phyloP scores from a whole-genome alignment of 2,797 vertebrate species.

The Falco rusticolus region DNA sequence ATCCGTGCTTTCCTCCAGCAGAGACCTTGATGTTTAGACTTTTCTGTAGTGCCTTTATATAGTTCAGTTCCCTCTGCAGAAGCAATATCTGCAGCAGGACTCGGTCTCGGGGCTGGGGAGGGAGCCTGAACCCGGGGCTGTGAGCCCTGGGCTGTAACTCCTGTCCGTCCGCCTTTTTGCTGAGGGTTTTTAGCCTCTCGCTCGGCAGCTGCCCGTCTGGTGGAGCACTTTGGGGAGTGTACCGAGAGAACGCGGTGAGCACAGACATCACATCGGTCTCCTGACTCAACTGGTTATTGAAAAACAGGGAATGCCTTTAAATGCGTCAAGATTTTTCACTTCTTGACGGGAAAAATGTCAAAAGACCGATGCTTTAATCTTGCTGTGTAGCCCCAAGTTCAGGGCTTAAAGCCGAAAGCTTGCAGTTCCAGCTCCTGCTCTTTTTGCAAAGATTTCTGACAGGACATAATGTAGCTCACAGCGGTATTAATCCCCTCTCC shows the following conservation, averaged over 20 bases:
- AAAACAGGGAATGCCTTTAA: not conserved
- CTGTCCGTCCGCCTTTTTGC: fast-evolving
- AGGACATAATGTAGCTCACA: not conserved
- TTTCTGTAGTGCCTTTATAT: not conserved
- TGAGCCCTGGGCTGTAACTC: not conserved
- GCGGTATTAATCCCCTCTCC: constrained; percentile 37
- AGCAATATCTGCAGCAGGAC: not conserved
- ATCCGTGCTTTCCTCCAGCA: not conserved
- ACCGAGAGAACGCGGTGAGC: not conserved
- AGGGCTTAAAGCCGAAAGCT: constrained; percentile 47
- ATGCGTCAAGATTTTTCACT: not conserved
- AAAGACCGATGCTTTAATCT: constrained; percentile 5
- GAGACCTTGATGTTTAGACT: not conserved
- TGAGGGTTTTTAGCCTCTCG: not conserved
- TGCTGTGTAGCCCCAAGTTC: not conserved
- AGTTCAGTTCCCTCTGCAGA: no score
- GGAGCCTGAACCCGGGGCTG: not conserved
- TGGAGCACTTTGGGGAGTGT: not conserved
- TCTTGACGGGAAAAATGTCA: not conserved
- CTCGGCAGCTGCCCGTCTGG: not conserved
- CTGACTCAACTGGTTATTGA: not conserved
- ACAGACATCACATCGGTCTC: not conserved
- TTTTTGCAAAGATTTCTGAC: constrained; percentile 32
- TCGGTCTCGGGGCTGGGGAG: not conserved
- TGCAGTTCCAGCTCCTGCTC: constrained; percentile 23